Base-by-base conservation (phyloP, 1,140 invertebrate species). In the Drosophila equinoxialis region DNA sequence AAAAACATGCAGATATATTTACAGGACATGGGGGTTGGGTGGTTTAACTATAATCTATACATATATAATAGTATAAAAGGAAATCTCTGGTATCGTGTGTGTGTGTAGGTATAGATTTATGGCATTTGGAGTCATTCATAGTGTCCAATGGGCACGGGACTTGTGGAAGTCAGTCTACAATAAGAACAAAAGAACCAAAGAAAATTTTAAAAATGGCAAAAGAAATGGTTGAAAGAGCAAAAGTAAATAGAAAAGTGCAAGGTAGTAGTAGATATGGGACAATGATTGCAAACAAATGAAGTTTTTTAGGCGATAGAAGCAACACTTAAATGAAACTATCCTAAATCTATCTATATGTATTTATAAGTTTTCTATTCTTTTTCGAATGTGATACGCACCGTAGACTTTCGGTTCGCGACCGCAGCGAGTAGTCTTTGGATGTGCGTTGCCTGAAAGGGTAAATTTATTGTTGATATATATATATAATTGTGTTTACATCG, bases 321-420 rank as follows among this genome's bases (percentile, higher is more conserved):
- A 79, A 67, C 65, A 57, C 48, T 54, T 70, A 79, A 51, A 70
- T 65, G 30, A 60, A 48, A 65, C 74, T 85, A 71, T 51, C 45
- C 37, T 39, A 39, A 11, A 13, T 13, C 11, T 39, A 37, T 2
- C 7, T 37, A 37, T 23, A 23, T 20, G 20, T 26, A 26, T 26
- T 4, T 48, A 8, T 48, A 51, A 20, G 45, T 51, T 20, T 51
- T 11, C 17, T 51, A 17, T 23, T 23, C 45, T 20, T 51, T 51
- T 23, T 51, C 45, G 45, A 51, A 68, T 71, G 67, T 81, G 83
- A 90, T 86, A 85, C 92, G 93, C 93, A 96, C 95, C 96, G 95
- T 93, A 97, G 96, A 93, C 96, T 97, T 91, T 97, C 96, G 26
- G 95, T 96, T 90, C 96, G 93, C 60, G 96, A 92, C 59, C 91